Conservation (phyloP, 2,888 invertebrate genomes). For the Zootermopsis nevadensis region DNA sequence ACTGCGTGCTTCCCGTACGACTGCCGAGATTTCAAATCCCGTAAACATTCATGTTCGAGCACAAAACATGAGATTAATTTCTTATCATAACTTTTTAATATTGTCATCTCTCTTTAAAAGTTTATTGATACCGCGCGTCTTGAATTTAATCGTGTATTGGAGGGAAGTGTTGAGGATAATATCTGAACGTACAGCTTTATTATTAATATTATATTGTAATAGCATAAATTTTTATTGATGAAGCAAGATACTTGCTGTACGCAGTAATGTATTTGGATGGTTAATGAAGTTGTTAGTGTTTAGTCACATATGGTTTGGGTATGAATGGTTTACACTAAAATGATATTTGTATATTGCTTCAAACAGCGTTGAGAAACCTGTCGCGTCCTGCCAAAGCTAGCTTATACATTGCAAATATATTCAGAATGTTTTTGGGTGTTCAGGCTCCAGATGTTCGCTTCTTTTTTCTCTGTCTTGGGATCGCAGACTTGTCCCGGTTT, state of each 20-base stretch:
- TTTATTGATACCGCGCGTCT: neutral
- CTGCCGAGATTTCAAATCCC: neutral
- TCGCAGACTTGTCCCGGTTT: too few species aligned
- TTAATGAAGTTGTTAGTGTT: neutral
- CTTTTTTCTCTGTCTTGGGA: neutral
- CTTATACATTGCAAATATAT: neutral
- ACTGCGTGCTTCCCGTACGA: neutral
- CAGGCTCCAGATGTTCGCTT: too few species aligned
- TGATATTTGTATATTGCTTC: neutral
- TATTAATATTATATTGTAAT: neutral
- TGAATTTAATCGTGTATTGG: neutral
- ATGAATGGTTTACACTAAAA: neutral
- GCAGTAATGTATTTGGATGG: neutral
- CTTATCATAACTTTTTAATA: neutral
- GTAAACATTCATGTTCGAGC: neutral
- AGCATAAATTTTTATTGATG: neutral
- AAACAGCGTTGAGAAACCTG: neutral
- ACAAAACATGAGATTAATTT: neutral
- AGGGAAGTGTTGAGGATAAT: neutral
- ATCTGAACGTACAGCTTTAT: neutral
- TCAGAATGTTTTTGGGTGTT: neutral
- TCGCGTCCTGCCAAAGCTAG: neutral
- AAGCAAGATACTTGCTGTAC: neutral
- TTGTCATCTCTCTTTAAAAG: neutral
- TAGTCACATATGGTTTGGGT: neutral